Base-by-base conservation (phyloP, 2,113 vertebrate genomes). In the Odobenus rosmarus region DNA sequence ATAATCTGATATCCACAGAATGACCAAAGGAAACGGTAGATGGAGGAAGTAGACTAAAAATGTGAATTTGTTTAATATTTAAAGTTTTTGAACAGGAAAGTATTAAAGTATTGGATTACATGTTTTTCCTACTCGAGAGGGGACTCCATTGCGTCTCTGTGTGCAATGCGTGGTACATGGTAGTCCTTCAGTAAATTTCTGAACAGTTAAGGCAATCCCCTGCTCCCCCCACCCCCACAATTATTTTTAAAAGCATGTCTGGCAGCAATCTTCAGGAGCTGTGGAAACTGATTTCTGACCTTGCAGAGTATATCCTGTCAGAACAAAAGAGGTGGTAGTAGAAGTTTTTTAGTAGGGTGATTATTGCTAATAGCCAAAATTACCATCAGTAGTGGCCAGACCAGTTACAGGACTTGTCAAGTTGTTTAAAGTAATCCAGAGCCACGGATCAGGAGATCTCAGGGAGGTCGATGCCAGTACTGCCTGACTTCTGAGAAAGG, bases 361-460 rank as follows among this genome's bases (percentile, higher is more conserved):
- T 51, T 18, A 28, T n/a, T 49, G n/a, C 55, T 69, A 24, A 31
- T 18, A 39, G 53, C 36, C 71, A 46, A 13, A 57, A 10, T 53
- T 74, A 42, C 46, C 19, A 2, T 69, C 23, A 28, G 90, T 23
- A 59, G 69, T 67, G 72, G 72, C 18, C 3, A 1, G 26, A 61
- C 19, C 7, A 51, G 26, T 76, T 59, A 33, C 0, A 5, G 18
- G 26, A 21, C 62, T 72, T 42, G 64, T 84, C 39, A 69, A 31
- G 51, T 46, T 95, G 64, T 88, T 57, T 76, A 39, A 88, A 57
- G 46, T 79, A 23, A 69, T 72, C 93, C 39, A 90, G 62, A 93
- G 64, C 67, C n/a, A 11, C 49, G 24, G 16, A 28, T 72, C 62
- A 64, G 36, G 18, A 51, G 79, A 64, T 51, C 57, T 67, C 23